Evolutionary conservation across 1,140 invertebrate genomes (phyloP).

Genomic region (Drosophila lacertosa): DNA sequence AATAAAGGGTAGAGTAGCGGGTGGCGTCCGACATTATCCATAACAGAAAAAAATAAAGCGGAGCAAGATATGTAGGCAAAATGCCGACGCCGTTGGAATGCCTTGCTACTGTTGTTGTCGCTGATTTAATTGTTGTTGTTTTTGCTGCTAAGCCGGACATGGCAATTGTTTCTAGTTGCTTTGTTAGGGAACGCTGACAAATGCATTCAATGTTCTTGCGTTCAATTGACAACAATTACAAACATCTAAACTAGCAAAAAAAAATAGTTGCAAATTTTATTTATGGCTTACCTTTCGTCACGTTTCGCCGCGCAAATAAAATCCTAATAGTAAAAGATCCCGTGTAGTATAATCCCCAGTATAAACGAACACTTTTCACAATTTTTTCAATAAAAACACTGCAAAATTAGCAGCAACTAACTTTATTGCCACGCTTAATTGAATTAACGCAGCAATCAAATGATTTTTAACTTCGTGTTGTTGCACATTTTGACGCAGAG

Average conservation of each 20-base stretch:
- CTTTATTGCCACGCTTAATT: constrained; percentile 60
- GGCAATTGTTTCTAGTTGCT: constrained; percentile 54
- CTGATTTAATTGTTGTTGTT: constrained; percentile 24
- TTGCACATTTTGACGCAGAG: constrained; percentile 64
- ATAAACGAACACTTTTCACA: constrained; percentile 25
- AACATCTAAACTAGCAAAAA: background rate
- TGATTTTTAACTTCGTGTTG: constrained; percentile 56
- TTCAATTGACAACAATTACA: constrained; percentile 54
- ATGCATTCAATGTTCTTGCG: constrained; percentile 21
- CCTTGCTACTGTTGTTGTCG: constrained; percentile 14
- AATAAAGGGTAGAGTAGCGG: constrained; percentile 59
- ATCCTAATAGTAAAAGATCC: constrained; percentile 33
- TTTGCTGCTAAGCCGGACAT: constrained; percentile 69
- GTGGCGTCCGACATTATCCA: constrained; percentile 57
- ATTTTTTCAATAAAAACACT: constrained; percentile 9
- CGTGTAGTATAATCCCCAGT: constrained; percentile 30
- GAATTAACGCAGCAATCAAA: constrained; percentile 63
- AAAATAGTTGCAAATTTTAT: constrained; percentile 11
- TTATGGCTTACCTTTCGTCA: constrained; percentile 48
- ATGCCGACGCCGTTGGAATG: constrained; percentile 61
- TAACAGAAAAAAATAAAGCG: constrained; percentile 20
- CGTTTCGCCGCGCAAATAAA: constrained; percentile 48
- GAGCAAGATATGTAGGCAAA: constrained; percentile 37
- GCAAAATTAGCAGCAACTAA: constrained; percentile 24
- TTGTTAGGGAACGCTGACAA: constrained; percentile 20